Evolutionary conservation across 2,113 vertebrate genomes (phyloP).

Genomic region (Sinocyclocheilus anophthalmus): DNA sequence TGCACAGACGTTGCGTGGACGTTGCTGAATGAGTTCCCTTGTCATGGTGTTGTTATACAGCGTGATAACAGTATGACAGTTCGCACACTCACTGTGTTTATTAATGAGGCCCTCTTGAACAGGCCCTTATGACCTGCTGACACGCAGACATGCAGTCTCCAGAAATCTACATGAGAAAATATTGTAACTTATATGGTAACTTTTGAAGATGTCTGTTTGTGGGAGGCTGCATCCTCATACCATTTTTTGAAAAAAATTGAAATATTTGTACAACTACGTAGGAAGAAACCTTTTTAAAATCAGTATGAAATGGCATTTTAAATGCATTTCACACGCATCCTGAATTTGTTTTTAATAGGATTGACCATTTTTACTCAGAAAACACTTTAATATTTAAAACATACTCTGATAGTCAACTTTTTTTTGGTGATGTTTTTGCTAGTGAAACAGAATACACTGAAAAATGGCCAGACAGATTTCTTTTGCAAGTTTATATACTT

Average conservation of each 20-base stretch:
- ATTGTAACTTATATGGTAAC: conserved; percentile 7
- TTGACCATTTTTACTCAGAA: too few relatives aligned
- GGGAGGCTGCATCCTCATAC: background rate
- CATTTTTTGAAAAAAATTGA: background rate
- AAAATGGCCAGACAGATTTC: too few relatives aligned
- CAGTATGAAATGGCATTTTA: background rate
- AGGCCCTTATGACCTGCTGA: conserved; percentile 59
- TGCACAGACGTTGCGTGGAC: conserved; percentile 61
- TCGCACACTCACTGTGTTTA: conserved; percentile 56
- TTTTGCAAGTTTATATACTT: too few relatives aligned
- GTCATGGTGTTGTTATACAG: conserved; percentile 55
- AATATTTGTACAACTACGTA: background rate
- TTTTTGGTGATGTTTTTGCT: too few relatives aligned
- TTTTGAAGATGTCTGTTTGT: background rate
- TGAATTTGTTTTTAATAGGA: too few relatives aligned
- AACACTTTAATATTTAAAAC: too few relatives aligned
- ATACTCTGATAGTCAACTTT: too few relatives aligned
- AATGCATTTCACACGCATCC: background rate
- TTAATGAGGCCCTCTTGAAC: conserved; percentile 57
- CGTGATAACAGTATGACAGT: conserved; percentile 58
- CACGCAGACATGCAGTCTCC: conserved; percentile 39
- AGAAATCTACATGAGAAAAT: conserved; percentile 2
- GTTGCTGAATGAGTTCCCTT: conserved; percentile 56
- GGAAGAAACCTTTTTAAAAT: background rate
- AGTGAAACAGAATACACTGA: too few relatives aligned